Conservation (phyloP, 2,888 invertebrate genomes). For the Merodon equestris region DNA sequence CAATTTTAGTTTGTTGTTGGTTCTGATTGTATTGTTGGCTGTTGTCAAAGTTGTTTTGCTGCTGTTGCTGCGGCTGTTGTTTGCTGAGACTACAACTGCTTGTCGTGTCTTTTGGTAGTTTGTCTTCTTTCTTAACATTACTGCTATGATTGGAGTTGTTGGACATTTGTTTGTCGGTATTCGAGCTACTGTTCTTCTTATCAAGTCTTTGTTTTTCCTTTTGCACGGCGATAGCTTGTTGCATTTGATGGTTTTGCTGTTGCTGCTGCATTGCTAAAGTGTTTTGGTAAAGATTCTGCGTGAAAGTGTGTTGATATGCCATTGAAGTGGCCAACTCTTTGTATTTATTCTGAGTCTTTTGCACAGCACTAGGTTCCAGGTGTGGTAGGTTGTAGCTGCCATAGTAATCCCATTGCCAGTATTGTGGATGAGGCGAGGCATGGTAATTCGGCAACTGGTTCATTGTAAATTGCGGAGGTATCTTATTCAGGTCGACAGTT, state of each 20-base stretch:
- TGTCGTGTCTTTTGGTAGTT: constrained; percentile 63
- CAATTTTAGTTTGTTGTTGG: constrained; percentile 65
- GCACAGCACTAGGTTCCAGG: constrained; percentile 80
- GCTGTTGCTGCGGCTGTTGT: constrained; percentile 47
- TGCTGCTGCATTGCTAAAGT: constrained; percentile 76
- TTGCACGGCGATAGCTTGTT: constrained; percentile 70
- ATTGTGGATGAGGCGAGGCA: constrained; percentile 81
- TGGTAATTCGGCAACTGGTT: constrained; percentile 86
- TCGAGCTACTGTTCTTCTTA: constrained; percentile 72
- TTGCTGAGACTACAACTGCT: constrained; percentile 60
- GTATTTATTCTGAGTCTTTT: constrained; percentile 82
- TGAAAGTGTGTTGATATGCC: constrained; percentile 77
- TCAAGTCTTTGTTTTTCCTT: constrained; percentile 75
- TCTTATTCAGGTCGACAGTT: constrained; percentile 80
- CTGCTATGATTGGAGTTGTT: constrained; percentile 43
- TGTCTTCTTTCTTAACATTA: constrained; percentile 75
- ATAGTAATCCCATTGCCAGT: constrained; percentile 84
- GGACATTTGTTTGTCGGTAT: constrained; percentile 50
- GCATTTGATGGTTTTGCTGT: constrained; percentile 76
- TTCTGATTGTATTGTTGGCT: constrained; percentile 53
- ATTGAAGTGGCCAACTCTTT: constrained; percentile 79
- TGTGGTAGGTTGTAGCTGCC: constrained; percentile 82
- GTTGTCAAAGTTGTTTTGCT: constrained; percentile 49
- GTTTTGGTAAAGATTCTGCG: constrained; percentile 77
- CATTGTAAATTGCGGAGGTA: constrained; percentile 82